These are phyloP conservation scores for Pterophyllum scalare DNA, from an alignment of 2,113 vertebrate genomes.

Conservation along the genomic window DNA sequence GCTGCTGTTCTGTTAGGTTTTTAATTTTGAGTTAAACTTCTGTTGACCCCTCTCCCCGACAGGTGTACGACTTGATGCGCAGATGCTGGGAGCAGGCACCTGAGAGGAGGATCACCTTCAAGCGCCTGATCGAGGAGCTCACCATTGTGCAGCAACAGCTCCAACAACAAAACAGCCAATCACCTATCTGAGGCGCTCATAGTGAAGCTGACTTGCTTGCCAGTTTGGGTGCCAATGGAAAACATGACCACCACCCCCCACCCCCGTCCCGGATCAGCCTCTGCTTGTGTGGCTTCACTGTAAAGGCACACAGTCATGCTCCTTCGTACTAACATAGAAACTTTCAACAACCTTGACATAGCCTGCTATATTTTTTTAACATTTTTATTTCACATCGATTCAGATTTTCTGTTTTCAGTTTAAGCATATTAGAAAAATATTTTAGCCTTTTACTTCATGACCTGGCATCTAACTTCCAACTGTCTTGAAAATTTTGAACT, in stretches of 20 bases:
- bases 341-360: background rate
- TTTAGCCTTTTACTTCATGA: conserved; percentile 23
- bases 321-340: background rate
- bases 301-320: background rate
- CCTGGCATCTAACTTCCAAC: conserved; percentile 23
- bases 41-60: background rate
- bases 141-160: conserved; percentile 80
- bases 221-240: background rate
- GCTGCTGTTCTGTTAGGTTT: background rate
- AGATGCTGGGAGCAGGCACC: conserved; percentile 93
- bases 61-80: conserved; percentile 94
- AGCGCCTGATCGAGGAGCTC: conserved; percentile 88
- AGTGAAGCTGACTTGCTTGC: background rate
- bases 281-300: conserved; percentile 5
- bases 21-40: background rate
- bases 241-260: background rate
- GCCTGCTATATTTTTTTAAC: background rate
- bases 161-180: conserved; percentile 1
- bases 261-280: conserved; percentile 9
- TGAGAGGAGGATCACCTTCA: conserved; percentile 87
- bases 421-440: background rate
- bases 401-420: background rate
- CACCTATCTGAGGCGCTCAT: background rate
- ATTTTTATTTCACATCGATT: conserved; percentile 11
- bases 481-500: background rate